phyloP scores from a whole-genome alignment of 2,113 vertebrate species.

The Esox niger region DNA sequence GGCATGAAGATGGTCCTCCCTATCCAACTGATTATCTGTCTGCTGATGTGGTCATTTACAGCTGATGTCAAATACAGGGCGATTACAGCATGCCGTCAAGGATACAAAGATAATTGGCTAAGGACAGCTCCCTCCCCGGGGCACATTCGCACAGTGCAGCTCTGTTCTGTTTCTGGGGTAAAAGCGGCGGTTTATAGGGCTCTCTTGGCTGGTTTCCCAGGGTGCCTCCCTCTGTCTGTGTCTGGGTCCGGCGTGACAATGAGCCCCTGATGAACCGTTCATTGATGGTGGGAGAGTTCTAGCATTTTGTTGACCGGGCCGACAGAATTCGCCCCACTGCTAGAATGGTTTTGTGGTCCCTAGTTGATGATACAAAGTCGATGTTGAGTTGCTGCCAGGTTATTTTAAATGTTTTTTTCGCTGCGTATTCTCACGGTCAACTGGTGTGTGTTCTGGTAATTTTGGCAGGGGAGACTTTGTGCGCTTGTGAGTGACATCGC shows the following conservation, averaged over 20 bases:
- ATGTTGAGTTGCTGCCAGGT: neutral
- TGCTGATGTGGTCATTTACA: slow-evolving; percentile 82
- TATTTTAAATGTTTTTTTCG: no score
- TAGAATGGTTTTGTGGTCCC: neutral
- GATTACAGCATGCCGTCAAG: slow-evolving; percentile 40
- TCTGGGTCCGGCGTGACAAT: slow-evolving; percentile 57
- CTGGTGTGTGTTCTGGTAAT: neutral
- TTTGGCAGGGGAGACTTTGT: neutral
- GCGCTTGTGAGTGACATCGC: neutral
- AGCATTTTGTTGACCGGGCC: slow-evolving; percentile 2
- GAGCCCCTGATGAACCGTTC: slow-evolving; percentile 27
- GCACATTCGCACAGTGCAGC: slow-evolving; percentile 47
- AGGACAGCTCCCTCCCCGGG: slow-evolving; percentile 24
- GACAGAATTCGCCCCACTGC: no score
- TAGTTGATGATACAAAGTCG: neutral
- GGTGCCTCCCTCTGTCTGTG: slow-evolving; percentile 34
- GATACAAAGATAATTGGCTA: slow-evolving; percentile 51
- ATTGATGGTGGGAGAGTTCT: slow-evolving; percentile 29
- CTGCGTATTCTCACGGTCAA: neutral
- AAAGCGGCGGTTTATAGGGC: slow-evolving; percentile 8
- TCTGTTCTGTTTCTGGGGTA: slow-evolving; percentile 47
- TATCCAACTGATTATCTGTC: slow-evolving; percentile 76
- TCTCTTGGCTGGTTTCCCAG: slow-evolving; percentile 38
- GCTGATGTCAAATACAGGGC: slow-evolving; percentile 59
- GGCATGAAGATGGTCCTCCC: slow-evolving; percentile 67